Conservation (phyloP, 2,888 invertebrate genomes). For the Orchesellides sinensis region DNA sequence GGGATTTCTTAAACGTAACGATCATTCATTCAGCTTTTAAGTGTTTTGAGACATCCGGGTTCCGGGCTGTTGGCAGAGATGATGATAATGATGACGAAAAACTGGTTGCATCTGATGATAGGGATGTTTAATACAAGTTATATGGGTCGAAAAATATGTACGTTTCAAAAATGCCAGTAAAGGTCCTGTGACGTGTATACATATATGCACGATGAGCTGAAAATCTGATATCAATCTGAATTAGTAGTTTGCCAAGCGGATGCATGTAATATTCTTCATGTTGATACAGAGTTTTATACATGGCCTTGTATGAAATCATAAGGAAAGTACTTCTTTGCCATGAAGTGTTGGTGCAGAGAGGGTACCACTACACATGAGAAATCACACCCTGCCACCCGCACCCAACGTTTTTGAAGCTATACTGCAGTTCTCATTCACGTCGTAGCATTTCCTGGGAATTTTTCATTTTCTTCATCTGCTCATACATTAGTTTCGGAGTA, state of each 20-base stretch:
- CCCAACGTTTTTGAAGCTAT: conserved; percentile 1
- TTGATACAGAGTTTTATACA: too few species aligned
- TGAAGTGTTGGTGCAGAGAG: neutral
- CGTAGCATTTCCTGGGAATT: neutral
- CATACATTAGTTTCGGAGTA: neutral
- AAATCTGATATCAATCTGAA: neutral
- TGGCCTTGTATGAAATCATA: neutral
- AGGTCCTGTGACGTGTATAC: neutral
- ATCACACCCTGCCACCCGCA: neutral
- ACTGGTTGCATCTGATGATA: neutral
- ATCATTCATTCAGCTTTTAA: conserved; percentile 20
- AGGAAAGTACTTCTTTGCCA: neutral
- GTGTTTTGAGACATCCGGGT: conserved; percentile 36
- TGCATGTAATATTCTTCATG: too few species aligned
- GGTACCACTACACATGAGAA: conserved; percentile 3
- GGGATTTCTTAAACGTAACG: too few species aligned
- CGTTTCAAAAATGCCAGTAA: neutral
- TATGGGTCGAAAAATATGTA: neutral
- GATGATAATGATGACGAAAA: neutral
- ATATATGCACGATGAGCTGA: neutral
- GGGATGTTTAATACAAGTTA: neutral
- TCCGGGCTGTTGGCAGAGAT: conserved; percentile 21
- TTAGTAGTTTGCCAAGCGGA: too few species aligned
- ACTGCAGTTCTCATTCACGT: neutral
- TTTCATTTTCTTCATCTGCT: neutral